Conservation (phyloP, 92 coral and sea anemone species). For the Epizoanthus ramosus region DNA sequence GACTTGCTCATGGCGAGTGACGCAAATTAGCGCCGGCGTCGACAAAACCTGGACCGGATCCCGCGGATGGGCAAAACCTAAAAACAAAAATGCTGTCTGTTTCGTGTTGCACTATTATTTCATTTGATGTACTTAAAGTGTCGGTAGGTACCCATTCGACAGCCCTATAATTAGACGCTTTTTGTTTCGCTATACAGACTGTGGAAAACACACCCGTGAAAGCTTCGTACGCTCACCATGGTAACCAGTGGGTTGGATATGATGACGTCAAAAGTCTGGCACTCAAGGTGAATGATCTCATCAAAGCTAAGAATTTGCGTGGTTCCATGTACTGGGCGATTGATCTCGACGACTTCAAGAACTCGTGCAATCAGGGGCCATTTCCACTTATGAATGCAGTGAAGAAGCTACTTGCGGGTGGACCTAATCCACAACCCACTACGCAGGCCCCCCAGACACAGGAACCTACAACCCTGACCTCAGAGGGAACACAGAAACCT, state of each 20-base stretch:
- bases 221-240: constrained; percentile 84
- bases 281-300: constrained; percentile 60
- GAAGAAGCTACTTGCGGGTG: constrained; percentile 49
- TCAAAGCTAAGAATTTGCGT: constrained; percentile 65
- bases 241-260: constrained; percentile 82
- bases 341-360: constrained; percentile 75
- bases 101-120: too few species aligned
- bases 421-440: neutral
- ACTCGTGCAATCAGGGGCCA: constrained; percentile 61
- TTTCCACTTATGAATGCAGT: constrained; percentile 78
- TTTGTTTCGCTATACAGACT: neutral
- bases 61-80: too few species aligned
- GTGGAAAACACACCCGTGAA: constrained; percentile 29
- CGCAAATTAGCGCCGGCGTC: too few species aligned
- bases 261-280: constrained; percentile 70
- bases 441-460: neutral
- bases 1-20: too few species aligned
- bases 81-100: too few species aligned
- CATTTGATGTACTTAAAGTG: too few species aligned
- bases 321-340: constrained; percentile 90
- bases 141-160: too few species aligned
- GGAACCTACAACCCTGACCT: neutral
- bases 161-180: too few species aligned
- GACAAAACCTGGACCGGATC: too few species aligned
- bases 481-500: neutral